Evolutionary conservation across 2,797 vertebrate genomes (phyloP).

Genomic region (Micropoecilia bifurca): DNA sequence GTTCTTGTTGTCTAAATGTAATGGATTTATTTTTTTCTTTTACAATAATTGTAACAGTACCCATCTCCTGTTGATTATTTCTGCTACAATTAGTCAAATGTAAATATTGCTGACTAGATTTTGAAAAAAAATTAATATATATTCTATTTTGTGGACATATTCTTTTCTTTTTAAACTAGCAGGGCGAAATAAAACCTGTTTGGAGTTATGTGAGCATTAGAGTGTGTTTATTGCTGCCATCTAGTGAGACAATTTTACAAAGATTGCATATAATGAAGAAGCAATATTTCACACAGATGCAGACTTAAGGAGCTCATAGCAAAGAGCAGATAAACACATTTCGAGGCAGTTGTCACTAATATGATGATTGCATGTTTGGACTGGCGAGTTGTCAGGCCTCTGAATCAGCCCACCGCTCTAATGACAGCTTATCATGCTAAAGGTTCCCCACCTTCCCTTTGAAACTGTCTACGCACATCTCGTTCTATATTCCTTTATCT

Average conservation of each 20-base stretch:
- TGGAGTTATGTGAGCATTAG: constrained; percentile 59
- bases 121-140: too few relatives aligned
- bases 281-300: constrained; percentile 23
- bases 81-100: neutral
- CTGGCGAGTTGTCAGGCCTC: constrained; percentile 89
- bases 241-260: constrained; percentile 44
- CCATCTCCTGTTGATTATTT: neutral
- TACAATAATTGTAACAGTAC: neutral
- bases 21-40: neutral
- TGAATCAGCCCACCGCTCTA: constrained; percentile 90
- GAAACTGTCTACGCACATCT: constrained; percentile 21
- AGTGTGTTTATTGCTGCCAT: constrained; percentile 59
- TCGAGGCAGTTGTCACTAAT: constrained; percentile 82
- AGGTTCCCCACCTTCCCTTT: constrained; percentile 81
- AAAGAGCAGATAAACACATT: constrained; percentile 36
- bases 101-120: neutral
- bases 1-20: neutral
- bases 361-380: constrained; percentile 96
- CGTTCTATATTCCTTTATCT: constrained; percentile 17
- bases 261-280: constrained; percentile 67
- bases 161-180: constrained; percentile 2
- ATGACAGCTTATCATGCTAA: constrained; percentile 96
- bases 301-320: constrained; percentile 25
- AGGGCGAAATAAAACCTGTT: constrained; percentile 26
- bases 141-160: neutral